Percentiles rank a stretch among this genome's conserved stretches.
phyloP scores from a whole-genome alignment of 2,113 vertebrate species.

The Heteronetta atricapilla region DNA sequence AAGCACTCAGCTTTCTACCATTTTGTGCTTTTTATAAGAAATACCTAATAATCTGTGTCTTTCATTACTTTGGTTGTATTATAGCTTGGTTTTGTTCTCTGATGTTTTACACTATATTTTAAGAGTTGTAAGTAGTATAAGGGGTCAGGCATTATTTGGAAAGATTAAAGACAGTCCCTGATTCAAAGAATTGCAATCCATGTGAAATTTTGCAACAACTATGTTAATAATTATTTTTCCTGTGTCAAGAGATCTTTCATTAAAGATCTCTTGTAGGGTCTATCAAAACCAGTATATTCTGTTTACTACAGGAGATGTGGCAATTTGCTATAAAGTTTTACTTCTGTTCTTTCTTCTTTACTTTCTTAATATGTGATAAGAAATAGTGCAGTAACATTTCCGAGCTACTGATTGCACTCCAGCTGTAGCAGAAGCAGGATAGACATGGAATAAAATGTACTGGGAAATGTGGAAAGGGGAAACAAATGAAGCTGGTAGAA shows the following conservation, averaged over 20 bases:
- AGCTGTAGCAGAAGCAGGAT: background rate
- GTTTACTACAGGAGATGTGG: background rate
- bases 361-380: background rate
- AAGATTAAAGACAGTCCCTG: background rate
- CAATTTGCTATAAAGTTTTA: background rate
- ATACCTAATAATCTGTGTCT: background rate
- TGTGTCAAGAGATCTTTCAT: background rate
- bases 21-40: background rate
- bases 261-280: background rate
- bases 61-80: background rate
- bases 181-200: background rate
- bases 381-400: background rate
- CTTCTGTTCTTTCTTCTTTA: background rate
- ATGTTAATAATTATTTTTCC: background rate
- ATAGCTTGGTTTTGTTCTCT: background rate
- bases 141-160: background rate
- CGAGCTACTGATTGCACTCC: background rate
- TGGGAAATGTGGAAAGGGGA: background rate
- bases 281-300: background rate
- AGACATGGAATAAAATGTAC: background rate
- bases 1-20: background rate
- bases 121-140: background rate
- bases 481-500: background rate
- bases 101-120: background rate
- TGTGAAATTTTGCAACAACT: background rate